phyloP scores from a whole-genome alignment of 2,113 vertebrate species.

The Orthonyx spaldingii region DNA sequence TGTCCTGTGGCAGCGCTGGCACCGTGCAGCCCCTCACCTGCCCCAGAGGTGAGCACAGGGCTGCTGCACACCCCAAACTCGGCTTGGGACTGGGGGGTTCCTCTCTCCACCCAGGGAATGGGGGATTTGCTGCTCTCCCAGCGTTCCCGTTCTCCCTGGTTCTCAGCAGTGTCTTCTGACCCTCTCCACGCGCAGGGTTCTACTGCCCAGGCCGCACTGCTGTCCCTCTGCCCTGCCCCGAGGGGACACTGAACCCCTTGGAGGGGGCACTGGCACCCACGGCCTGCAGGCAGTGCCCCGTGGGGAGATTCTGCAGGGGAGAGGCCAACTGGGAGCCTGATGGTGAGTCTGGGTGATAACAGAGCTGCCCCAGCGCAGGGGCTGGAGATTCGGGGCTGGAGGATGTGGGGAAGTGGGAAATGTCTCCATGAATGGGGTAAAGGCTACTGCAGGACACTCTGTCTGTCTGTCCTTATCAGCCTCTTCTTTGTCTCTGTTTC shows the following conservation, averaged over 20 bases:
- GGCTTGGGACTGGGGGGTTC: fast-evolving
- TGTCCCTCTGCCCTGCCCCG: constrained; percentile 75
- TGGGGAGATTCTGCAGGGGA: constrained; percentile 79
- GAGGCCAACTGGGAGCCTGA: constrained; percentile 78
- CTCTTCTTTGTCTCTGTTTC: neutral
- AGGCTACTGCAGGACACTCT: neutral
- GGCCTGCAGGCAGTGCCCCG: constrained; percentile 80
- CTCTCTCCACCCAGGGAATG: neutral
- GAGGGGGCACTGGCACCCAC: constrained; percentile 68
- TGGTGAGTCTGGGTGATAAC: constrained; percentile 61
- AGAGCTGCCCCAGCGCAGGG: too few relatives aligned
- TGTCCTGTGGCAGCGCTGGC: constrained; percentile 68
- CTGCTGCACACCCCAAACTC: fast-evolving
- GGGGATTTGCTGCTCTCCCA: neutral
- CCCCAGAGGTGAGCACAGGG: constrained; percentile 72
- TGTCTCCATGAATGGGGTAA: fast-evolving
- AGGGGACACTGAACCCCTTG: constrained; percentile 75
- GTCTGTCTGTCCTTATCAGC: neutral
- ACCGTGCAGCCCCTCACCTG: constrained; percentile 76
- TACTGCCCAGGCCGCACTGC: constrained; percentile 77
- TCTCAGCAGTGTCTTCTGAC: neutral
- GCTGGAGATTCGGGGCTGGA: neutral
- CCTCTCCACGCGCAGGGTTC: constrained; percentile 66
- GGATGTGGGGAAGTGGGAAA: neutral
- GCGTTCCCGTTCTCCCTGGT: fast-evolving